A percentile compares a stretch with the other conserved stretches of the same genome.
Conservation (phyloP, 1,140 invertebrate genomes). For the Tetragnatha versicolor region DNA sequence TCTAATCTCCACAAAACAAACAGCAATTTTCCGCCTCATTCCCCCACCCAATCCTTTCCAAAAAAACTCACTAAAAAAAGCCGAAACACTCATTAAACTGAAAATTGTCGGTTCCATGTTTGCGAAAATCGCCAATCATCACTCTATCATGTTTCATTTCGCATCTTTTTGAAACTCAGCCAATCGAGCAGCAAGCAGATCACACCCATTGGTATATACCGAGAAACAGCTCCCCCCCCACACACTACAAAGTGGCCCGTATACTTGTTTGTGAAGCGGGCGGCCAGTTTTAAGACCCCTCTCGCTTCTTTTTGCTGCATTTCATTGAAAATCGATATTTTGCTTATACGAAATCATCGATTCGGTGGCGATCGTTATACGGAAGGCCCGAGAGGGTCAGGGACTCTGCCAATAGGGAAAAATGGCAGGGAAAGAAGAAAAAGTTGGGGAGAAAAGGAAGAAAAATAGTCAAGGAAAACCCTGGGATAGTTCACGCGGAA, state of each 20-base stretch:
- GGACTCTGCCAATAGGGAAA: constrained; percentile 2
- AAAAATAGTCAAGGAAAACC: background rate
- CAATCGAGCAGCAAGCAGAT: constrained; percentile 48
- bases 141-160: constrained; percentile 44
- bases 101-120: background rate
- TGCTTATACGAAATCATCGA: constrained; percentile 53
- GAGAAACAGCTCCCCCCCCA: background rate
- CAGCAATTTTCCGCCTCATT: background rate
- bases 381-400: constrained; percentile 34
- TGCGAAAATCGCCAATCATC: too few relatives aligned
- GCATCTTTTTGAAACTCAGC: constrained; percentile 47
- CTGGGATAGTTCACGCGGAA: constrained; percentile 9
- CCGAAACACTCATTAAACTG: background rate
- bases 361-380: constrained; percentile 24
- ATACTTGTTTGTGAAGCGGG: constrained; percentile 27
- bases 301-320: constrained; percentile 36
- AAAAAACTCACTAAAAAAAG: background rate
- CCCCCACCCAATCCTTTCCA: background rate
- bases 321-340: constrained; percentile 56
- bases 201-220: constrained; percentile 22
- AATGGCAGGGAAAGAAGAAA: constrained; percentile 14
- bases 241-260: background rate
- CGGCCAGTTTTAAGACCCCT: constrained; percentile 42
- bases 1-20: too few relatives aligned
- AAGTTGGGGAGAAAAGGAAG: background rate